Percentiles rank a stretch among this genome's conserved stretches.
phyloP scores from a whole-genome alignment of 1,140 invertebrate genomes.

The Nasonia longicornis region DNA sequence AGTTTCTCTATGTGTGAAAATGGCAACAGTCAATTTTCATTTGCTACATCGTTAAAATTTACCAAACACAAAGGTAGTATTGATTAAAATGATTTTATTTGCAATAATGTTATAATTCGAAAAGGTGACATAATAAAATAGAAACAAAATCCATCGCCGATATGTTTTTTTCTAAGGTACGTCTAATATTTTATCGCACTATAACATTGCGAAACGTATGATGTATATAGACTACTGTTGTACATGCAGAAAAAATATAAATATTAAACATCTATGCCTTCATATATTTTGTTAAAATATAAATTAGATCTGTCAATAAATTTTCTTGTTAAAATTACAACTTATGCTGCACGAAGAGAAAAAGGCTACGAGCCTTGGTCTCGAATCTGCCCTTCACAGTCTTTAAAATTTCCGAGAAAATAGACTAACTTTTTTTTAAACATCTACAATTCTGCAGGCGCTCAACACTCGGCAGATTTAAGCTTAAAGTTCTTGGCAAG shows the following conservation, averaged over 20 bases:
- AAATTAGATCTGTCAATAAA: not conserved
- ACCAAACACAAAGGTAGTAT: not conserved
- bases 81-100: not conserved
- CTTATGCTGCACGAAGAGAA: not conserved
- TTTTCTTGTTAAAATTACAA: constrained; percentile 1
- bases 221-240: not conserved
- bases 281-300: constrained; percentile 26
- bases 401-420: constrained; percentile 25
- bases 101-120: not conserved
- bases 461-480: not conserved
- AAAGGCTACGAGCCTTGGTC: not conserved
- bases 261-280: constrained; percentile 22
- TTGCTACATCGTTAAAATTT: not conserved
- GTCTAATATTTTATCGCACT: constrained; percentile 21
- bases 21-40: too few relatives aligned
- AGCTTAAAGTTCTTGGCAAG: not conserved
- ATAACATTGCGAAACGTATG: constrained; percentile 12
- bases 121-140: constrained; percentile 12
- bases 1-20: too few relatives aligned
- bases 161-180: constrained; percentile 35
- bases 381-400: constrained; percentile 28
- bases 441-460: not conserved
- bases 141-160: constrained; percentile 25
- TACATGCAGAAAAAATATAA: constrained; percentile 35
- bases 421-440: constrained; percentile 8